These are phyloP conservation scores for Apolygus lucorum DNA, from an alignment of 1,140 invertebrate genomes.

Conservation along the genomic window DNA sequence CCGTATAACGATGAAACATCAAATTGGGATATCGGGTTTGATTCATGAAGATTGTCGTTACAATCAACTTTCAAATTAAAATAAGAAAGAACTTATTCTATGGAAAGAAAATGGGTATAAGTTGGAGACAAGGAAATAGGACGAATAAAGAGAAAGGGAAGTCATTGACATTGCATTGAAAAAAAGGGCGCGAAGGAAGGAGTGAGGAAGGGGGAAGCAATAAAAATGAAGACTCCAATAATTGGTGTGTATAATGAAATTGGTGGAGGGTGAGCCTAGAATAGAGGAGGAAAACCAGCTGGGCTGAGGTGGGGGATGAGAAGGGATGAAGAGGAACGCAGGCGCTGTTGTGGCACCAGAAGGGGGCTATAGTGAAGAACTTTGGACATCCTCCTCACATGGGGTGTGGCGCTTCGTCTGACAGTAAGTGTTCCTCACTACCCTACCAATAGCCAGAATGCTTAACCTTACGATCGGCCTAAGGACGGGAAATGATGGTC, in stretches of 20 bases:
- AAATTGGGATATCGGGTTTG: no score
- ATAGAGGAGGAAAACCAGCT: background rate
- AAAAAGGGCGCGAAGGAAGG: background rate
- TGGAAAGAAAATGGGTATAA: no score
- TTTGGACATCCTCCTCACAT: background rate
- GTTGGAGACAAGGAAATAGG: background rate
- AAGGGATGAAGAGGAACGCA: background rate
- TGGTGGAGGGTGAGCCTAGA: background rate
- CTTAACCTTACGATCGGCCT: background rate
- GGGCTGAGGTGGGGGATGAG: background rate
- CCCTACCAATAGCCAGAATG: background rate
- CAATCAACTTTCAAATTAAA: no score
- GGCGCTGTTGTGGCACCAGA: background rate
- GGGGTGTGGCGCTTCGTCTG: constrained; percentile 5
- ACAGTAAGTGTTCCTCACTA: background rate
- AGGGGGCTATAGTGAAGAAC: background rate
- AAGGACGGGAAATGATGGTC: no score
- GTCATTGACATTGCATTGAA: background rate
- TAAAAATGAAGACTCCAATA: constrained; percentile 23
- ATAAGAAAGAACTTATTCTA: no score
- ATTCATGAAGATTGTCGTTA: no score
- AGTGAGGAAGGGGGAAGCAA: constrained; percentile 15
- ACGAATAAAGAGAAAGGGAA: constrained; percentile 1
- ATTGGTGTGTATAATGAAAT: constrained; percentile 24
- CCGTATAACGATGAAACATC: no score